Base-by-base conservation (phyloP, 2,888 invertebrate species). In the Phrixothrix hirtus region DNA sequence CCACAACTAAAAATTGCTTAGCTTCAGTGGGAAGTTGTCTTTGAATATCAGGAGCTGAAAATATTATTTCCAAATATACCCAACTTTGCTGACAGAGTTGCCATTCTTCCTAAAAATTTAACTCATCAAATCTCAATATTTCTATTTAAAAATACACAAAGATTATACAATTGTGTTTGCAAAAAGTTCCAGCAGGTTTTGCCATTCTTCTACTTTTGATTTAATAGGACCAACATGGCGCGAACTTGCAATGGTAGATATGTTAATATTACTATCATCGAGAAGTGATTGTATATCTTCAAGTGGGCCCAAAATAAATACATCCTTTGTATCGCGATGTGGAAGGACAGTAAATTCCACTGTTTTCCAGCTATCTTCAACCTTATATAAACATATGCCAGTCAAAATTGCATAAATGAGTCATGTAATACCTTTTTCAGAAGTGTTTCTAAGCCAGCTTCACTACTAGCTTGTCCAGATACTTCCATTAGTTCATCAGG, bases 41-140 rank as follows among this genome's bases (percentile, higher is more conserved):
- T 72, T 95, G 92, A 63, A 96, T 96, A 69, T 95, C 95, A 0
- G 95, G 92, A 0, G 95, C 94, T 5, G 92, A 88, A 74, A 96
- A 96, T 68, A 96, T 95, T 0, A 94, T 92, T 74, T 96, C 95
- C 65, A 96, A 77, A 70, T 96, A 95, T 27, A 95, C 81, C 95
- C 96, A 96, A n/a, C 89, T 88, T 63, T 88, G 87, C 74, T 95
- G 95, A 65, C 94, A 93, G 51, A 84, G 81, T 63, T 83, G 81
- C 95, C 95, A 95, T 70, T 89, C 90, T 71, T 95, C 95, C 92
- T 89, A 68, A 2, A 14, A n/a, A n/a, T n/a, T n/a, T n/a, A n/a
- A n/a, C n/a, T n/a, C n/a, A n/a, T n/a, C n/a, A n/a, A n/a, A n/a
- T n/a, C n/a, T n/a, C n/a, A n/a, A n/a, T n/a, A n/a, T n/a, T n/a